Percentiles rank a stretch among this genome's conserved stretches.
Evolutionary conservation across 2,888 invertebrate genomes (phyloP).

Genomic region (Cheilosia grossa): DNA sequence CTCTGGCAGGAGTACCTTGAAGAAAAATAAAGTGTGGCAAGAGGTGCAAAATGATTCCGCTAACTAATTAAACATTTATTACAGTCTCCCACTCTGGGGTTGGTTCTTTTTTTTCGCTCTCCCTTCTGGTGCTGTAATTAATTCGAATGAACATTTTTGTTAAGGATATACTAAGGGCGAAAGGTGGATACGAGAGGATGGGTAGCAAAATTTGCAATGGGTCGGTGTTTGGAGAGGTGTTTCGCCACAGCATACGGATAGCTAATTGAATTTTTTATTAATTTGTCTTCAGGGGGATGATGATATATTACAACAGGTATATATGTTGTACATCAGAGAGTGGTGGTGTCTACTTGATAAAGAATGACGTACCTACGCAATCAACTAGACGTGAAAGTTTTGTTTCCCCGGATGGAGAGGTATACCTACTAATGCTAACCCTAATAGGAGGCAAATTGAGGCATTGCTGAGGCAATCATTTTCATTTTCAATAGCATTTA

Average conservation of each 20-base stretch:
- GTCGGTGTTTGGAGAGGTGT: neutral
- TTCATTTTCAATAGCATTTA: no score
- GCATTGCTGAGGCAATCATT: neutral
- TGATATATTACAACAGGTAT: constrained; percentile 12
- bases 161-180: constrained; percentile 31
- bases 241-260: constrained; percentile 49
- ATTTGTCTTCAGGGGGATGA: constrained; percentile 41
- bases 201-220: neutral
- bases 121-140: constrained; percentile 51
- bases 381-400: neutral
- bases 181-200: constrained; percentile 3
- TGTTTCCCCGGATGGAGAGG: neutral
- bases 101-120: constrained; percentile 6
- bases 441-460: neutral
- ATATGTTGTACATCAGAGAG: constrained; percentile 2
- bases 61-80: constrained; percentile 74
- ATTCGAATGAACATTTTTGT: constrained; percentile 60
- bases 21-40: constrained; percentile 41
- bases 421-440: neutral
- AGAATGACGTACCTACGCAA: neutral
- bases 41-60: constrained; percentile 62
- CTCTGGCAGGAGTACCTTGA: constrained; percentile 27
- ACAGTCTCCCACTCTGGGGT: constrained; percentile 24
- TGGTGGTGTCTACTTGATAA: constrained; percentile 3
- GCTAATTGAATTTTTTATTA: constrained; percentile 71